Percentiles rank a stretch among this genome's conserved stretches.
Evolutionary conservation across 2,888 invertebrate species (phyloP).

Genomic region (Aethes cnicana): DNA sequence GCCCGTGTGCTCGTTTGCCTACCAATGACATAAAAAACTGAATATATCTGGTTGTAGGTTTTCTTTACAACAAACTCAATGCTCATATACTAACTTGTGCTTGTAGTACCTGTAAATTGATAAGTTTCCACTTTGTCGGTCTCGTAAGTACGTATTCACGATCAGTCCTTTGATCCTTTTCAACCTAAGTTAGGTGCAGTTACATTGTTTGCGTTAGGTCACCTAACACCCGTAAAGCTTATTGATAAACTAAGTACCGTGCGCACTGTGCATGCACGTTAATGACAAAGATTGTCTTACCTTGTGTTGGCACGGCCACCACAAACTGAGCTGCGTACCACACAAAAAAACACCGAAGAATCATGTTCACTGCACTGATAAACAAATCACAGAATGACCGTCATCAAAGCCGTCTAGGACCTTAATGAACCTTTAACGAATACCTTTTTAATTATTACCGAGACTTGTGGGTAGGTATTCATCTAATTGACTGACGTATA

Average conservation of each 20-base stretch:
- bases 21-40: too few relatives aligned
- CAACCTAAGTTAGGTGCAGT: neutral
- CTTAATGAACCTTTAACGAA: constrained; percentile 34
- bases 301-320: constrained; percentile 5
- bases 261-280: too few relatives aligned
- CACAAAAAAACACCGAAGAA: neutral
- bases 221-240: too few relatives aligned
- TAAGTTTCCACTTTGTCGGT: too few relatives aligned
- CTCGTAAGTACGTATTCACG: neutral
- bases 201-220: too few relatives aligned
- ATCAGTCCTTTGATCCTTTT: neutral
- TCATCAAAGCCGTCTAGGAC: neutral
- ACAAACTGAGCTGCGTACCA: neutral
- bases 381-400: constrained; percentile 3
- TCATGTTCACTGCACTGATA: constrained; percentile 7
- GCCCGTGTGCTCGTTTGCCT: too few relatives aligned
- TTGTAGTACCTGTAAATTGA: too few relatives aligned
- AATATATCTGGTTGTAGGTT: too few relatives aligned
- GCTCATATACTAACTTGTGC: too few relatives aligned
- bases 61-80: too few relatives aligned
- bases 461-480: constrained; percentile 52
- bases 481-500: constrained; percentile 49
- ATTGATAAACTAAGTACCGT: too few relatives aligned
- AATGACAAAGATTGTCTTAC: neutral
- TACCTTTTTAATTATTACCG: constrained; percentile 50